Conservation (phyloP, 2,888 invertebrate species). For the Sphinx pinastri region DNA sequence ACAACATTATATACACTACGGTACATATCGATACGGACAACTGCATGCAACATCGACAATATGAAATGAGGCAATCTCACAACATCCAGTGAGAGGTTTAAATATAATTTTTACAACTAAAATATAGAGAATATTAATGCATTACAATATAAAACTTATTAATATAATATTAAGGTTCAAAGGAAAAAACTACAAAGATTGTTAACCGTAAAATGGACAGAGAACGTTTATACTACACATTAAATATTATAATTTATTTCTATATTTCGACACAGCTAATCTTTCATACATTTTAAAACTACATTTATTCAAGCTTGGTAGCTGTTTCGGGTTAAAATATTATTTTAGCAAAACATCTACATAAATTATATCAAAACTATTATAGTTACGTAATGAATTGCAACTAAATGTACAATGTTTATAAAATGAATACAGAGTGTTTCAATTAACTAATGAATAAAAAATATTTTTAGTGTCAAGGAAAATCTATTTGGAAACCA, state of each 20-base stretch:
- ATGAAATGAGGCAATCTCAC: conserved; percentile 44
- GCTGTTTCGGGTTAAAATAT: no score
- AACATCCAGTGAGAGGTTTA: conserved; percentile 34
- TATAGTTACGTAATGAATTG: conserved; percentile 9
- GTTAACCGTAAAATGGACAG: background rate
- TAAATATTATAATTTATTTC: background rate
- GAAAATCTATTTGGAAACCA: background rate
- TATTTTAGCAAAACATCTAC: conserved; percentile 5
- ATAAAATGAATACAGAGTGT: conserved; percentile 13
- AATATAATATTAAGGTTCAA: background rate
- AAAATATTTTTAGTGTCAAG: background rate
- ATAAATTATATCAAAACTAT: background rate
- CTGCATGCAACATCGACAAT: conserved; percentile 63
- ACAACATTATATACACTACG: conserved; percentile 28
- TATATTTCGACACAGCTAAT: background rate
- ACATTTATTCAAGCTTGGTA: no score
- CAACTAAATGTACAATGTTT: background rate
- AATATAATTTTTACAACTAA: background rate
- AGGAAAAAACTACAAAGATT: background rate
- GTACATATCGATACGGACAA: conserved; percentile 42
- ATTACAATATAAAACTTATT: background rate
- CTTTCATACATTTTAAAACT: background rate
- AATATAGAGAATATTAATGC: background rate
- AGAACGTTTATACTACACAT: background rate
- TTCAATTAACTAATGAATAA: background rate